Evolutionary conservation across 2,797 vertebrate species (phyloP), one percentile per base, ranked within the genome.

Genomic region (Oceanodroma leucorhoa): DNA sequence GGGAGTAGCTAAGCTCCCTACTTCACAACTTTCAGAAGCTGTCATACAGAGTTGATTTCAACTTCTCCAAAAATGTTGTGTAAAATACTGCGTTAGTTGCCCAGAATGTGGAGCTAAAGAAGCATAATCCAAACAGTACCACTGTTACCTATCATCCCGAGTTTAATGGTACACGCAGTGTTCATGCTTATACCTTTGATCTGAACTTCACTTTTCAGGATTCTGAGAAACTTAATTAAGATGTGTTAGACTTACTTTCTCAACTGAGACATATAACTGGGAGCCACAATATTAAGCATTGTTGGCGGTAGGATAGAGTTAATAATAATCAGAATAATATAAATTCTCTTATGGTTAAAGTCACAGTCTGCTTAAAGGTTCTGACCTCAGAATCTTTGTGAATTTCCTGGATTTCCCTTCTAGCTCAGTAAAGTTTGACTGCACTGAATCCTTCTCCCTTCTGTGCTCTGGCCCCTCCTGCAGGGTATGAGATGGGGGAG

Each of bases 21-120:
- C 54, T 62, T 71, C 43, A 17, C 3, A 1, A 54, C 57, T 80
- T 93, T 60, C 72, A 43, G 32, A 85, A 80, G 23, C 7, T 36
- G 45, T 69, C 51, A 45, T 29, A 41, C 11, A 38, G 45, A 89
- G 27, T 22, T 43, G 8, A 61, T 43, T 77, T 92, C 64, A 69
- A 1, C 45, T 80, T 78, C 65, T 46, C 30, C 8, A 29, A 65
- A 89, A 84, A 60, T 9, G 6, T 14, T 30, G 12, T 46, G 9
- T 71, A 61, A 85, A 86, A 93, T 95, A 75, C 43, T 83, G 12
- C 83, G 11, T 50, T 54, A 50, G 32, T 90, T 93, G 64, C 88
- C 83, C 91, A 89, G 87, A 95, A 92, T 72, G 94, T 71, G 86
- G 75, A 95, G 75, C 81, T 83, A 67, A 93, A 90, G 90, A 60